Evolutionary conservation across 2,113 vertebrate genomes (phyloP).

Genomic region (Sturnira hondurensis): DNA sequence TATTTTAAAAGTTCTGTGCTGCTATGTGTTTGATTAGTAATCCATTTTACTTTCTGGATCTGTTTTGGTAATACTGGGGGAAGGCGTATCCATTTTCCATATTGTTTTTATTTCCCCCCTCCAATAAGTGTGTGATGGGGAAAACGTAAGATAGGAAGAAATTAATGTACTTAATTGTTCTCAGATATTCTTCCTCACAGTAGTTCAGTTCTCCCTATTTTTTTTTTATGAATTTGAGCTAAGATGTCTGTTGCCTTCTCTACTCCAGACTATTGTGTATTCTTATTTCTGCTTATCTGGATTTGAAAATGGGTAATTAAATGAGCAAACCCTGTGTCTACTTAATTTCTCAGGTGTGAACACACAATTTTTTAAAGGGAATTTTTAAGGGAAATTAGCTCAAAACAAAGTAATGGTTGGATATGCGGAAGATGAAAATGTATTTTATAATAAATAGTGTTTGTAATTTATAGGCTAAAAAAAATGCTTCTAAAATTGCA

Average conservation of each 20-base stretch:
- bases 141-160: not conserved
- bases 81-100: not conserved
- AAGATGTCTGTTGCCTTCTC: not conserved
- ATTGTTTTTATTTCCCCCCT: not conserved
- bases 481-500: not conserved
- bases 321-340: not conserved
- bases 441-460: not conserved
- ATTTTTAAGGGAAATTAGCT: not conserved
- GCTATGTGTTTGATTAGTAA: not conserved
- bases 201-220: not conserved
- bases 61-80: not conserved
- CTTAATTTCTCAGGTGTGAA: not conserved
- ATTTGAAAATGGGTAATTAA: not conserved
- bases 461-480: not conserved
- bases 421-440: not conserved
- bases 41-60: not conserved
- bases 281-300: not conserved
- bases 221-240: not conserved
- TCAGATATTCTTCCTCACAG: not conserved
- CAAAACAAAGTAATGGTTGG: constrained; percentile 14
- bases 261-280: not conserved
- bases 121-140: not conserved
- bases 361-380: not conserved
- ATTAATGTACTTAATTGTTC: not conserved
- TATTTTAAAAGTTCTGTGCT: not conserved